These are phyloP conservation scores for Venustaconcha ellipsiformis DNA, from an alignment of 1,140 invertebrate species.

Conservation along the genomic window DNA sequence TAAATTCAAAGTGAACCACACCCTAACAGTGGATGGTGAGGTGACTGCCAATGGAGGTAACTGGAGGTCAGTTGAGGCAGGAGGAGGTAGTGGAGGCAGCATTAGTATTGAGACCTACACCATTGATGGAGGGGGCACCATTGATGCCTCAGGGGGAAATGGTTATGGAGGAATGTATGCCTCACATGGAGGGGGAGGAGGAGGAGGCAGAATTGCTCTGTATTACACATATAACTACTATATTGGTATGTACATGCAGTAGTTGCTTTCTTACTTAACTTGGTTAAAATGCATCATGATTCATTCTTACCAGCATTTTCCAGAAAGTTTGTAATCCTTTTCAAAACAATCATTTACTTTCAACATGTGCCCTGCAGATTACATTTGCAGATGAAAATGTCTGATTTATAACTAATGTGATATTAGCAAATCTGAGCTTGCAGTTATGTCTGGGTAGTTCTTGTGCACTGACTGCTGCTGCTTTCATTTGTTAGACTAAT, in stretches of 20 bases:
- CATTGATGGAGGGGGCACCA: conserved; percentile 49
- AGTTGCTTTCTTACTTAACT: too few species aligned
- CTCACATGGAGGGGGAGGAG: conserved; percentile 50
- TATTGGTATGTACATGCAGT: conserved; percentile 41
- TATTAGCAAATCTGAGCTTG: too few species aligned
- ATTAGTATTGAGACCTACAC: conserved; percentile 45
- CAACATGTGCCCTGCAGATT: too few species aligned
- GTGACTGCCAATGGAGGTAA: conserved; percentile 45
- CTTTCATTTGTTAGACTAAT: too few species aligned
- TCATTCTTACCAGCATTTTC: too few species aligned
- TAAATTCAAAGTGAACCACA: conserved; percentile 37
- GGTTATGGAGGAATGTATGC: conserved; percentile 39
- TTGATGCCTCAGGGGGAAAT: conserved; percentile 46
- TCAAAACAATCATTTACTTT: too few species aligned
- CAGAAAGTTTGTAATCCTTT: too few species aligned
- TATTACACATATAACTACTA: conserved; percentile 56
- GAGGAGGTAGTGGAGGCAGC: conserved; percentile 54
- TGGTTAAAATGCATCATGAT: too few species aligned
- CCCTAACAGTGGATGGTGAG: conserved; percentile 48
- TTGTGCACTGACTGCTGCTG: too few species aligned
- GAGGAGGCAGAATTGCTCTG: conserved; percentile 49
- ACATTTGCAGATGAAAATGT: too few species aligned
- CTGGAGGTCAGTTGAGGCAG: conserved; percentile 41
- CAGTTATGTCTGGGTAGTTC: too few species aligned
- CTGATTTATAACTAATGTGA: too few species aligned